Percentiles rank a stretch among this genome's conserved stretches.
phyloP scores from a whole-genome alignment of 2,888 invertebrate species.

The Tenthredo notha region DNA sequence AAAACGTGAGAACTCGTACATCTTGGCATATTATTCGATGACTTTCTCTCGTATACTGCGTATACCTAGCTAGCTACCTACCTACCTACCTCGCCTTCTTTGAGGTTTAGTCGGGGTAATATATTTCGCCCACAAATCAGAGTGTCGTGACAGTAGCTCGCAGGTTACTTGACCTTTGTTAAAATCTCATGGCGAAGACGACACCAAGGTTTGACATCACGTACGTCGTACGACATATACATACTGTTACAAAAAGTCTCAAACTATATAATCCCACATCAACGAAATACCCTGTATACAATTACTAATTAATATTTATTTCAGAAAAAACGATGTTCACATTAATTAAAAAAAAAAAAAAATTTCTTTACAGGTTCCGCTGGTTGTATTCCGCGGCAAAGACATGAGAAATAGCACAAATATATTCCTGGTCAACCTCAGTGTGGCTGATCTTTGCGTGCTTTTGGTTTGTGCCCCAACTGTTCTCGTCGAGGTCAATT shows the following conservation, averaged over 20 bases:
- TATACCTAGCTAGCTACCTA: neutral
- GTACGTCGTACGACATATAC: slow-evolving; percentile 36
- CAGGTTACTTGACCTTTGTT: slow-evolving; percentile 34
- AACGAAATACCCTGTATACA: neutral
- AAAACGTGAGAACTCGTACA: slow-evolving; percentile 40
- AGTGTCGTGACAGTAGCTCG: slow-evolving; percentile 46
- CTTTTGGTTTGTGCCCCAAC: slow-evolving; percentile 95
- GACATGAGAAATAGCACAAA: slow-evolving; percentile 98
- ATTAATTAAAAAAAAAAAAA: too few relatives aligned
- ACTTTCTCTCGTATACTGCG: slow-evolving; percentile 27
- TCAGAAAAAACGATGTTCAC: neutral
- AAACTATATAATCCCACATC: neutral
- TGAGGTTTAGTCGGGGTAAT: slow-evolving; percentile 33
- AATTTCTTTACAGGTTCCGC: slow-evolving; percentile 81
- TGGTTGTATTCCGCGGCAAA: slow-evolving; percentile 94
- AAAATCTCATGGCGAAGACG: slow-evolving; percentile 28
- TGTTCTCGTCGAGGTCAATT: slow-evolving; percentile 95
- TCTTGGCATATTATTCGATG: slow-evolving; percentile 25
- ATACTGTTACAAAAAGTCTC: neutral
- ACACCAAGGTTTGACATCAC: slow-evolving; percentile 34
- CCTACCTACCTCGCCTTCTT: slow-evolving; percentile 28
- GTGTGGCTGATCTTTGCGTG: slow-evolving; percentile 95
- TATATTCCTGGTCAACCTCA: slow-evolving; percentile 95
- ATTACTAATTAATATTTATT: slow-evolving; percentile 13
- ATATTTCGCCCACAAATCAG: slow-evolving; percentile 51